A percentile compares a stretch with the other conserved stretches of the same genome.
Evolutionary conservation across 2,113 vertebrate species (phyloP).

Genomic region (Zapornia atra): DNA sequence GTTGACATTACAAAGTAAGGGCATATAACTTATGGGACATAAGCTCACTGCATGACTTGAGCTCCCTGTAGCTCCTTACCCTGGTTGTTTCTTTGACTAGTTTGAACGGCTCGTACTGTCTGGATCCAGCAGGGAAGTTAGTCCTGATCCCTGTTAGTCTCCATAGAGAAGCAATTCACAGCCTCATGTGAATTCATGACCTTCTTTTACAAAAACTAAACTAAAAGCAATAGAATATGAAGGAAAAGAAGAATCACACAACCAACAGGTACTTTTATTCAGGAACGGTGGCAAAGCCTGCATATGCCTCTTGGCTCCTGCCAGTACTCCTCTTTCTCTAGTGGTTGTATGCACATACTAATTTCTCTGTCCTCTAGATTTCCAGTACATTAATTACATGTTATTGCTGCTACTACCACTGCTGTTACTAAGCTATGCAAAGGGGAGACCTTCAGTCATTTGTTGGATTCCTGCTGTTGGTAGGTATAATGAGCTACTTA

Average conservation of each 20-base stretch:
- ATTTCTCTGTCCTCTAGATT: constrained; percentile 27
- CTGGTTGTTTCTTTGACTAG: not conserved
- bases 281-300: not conserved
- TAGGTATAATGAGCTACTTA: not conserved
- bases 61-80: not conserved
- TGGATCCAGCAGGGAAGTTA: not conserved
- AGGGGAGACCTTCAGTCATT: not conserved
- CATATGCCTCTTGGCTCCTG: accelerated
- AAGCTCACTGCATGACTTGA: not conserved
- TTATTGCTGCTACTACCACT: constrained; percentile 27
- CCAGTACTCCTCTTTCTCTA: not conserved
- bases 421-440: constrained; percentile 24
- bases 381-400: constrained; percentile 33
- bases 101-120: not conserved
- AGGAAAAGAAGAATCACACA: not conserved
- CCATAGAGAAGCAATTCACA: not conserved
- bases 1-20: not conserved
- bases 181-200: not conserved
- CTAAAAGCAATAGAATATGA: not conserved
- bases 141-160: not conserved
- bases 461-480: not conserved
- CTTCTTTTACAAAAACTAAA: not conserved
- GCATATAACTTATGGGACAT: not conserved
- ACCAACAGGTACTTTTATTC: not conserved
- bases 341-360: not conserved